Evolutionary conservation across 2,797 vertebrate species (phyloP).

Genomic region (Gymnothorax reevesii): DNA sequence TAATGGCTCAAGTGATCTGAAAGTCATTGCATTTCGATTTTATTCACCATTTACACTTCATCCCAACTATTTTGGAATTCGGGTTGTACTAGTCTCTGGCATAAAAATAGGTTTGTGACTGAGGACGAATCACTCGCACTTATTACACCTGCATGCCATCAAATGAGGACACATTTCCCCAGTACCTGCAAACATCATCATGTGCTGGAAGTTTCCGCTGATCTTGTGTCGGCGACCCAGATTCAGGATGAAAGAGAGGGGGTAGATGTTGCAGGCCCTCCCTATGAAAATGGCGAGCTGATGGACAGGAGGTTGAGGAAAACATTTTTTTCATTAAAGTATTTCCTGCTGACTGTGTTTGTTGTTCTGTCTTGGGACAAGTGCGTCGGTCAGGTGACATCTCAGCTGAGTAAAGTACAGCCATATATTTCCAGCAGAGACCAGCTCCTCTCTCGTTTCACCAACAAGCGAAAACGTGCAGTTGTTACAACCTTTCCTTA

Average conservation of each 20-base stretch:
- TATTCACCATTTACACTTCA: no score
- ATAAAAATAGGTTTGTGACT: neutral
- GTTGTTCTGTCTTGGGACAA: neutral
- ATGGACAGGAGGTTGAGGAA: slow-evolving; percentile 64
- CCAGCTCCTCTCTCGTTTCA: neutral
- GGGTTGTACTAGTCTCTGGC: neutral
- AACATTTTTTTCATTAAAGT: neutral
- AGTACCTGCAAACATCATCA: slow-evolving; percentile 99
- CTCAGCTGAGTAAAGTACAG: neutral
- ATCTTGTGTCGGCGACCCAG: slow-evolving; percentile 94
- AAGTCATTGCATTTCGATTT: no score
- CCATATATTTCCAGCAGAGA: neutral
- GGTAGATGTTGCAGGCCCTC: slow-evolving; percentile 94
- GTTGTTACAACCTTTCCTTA: no score
- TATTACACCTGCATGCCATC: neutral
- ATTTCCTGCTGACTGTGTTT: neutral
- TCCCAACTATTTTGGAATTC: no score
- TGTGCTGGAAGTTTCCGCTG: slow-evolving; percentile 93
- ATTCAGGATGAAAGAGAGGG: slow-evolving; percentile 93
- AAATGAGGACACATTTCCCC: neutral
- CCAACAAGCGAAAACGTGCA: neutral
- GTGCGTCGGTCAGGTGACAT: neutral
- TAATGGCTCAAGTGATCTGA: no score
- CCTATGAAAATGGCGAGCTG: slow-evolving; percentile 92
- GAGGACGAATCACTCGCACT: neutral